Evolutionary conservation across 2,113 vertebrate species (phyloP), one percentile per base, ranked within the genome.

Genomic region (Tychaedon coryphoeus): DNA sequence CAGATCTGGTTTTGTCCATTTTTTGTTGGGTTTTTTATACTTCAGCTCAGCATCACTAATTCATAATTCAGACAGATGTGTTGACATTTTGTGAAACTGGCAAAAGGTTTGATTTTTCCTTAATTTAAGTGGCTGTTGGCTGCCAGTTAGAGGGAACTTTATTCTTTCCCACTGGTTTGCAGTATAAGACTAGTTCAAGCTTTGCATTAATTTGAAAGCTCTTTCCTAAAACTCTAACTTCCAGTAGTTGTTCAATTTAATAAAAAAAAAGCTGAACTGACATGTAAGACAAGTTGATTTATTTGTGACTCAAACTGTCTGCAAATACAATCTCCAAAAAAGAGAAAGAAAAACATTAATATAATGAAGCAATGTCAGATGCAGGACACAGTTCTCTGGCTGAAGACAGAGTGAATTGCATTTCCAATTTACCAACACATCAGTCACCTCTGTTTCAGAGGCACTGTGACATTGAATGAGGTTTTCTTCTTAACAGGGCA

Each of bases 121-220:
- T 92, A 93, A 93, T 94, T 94, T 93, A 94, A 97, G 93, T 93
- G 79, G 56, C 43, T 96, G n/a, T 64, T 97, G 95, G 94, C 90
- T 95, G 92, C 85, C 64, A 69, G 67, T 92, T 88, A 94, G 69
- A 60, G 25, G 29, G 40, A 77, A 64, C 51, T 93, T 88, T 84
- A 40, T 34, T 92, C 60, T 58, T 88, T 93, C 64, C 25, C 56
- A 22, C 60, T 92, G 54, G 43, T 83, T 92, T 90, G 67, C 75
- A 71, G 56, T 34, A 48, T 23, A 72, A 82, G 45, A 92, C 53
- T 72, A 81, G 69, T 48, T 94, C 75, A 90, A 83, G 47, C 10
- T 92, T 74, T 81, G 67, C 75, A 83, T 93, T 86, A 86, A 86
- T 84, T 80, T 94, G 75, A 96, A 94, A 94, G 60, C 60, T 80